Conservation (phyloP, 2,113 vertebrate genomes). For the Varanus komodoensis region DNA sequence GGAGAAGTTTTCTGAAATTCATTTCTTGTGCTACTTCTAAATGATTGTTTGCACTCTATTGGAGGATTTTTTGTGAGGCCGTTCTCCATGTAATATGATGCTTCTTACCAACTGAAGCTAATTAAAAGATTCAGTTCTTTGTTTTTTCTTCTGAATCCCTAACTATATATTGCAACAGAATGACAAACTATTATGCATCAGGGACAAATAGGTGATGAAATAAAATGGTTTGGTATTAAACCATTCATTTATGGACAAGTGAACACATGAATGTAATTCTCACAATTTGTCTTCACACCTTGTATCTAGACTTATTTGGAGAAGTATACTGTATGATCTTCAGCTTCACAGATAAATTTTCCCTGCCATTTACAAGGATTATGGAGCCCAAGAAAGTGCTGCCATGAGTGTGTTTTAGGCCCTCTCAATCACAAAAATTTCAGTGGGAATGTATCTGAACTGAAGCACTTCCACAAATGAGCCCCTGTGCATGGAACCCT, state of each 20-base stretch:
- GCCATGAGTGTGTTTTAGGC: neutral
- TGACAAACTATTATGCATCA: neutral
- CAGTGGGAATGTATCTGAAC: neutral
- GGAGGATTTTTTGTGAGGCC: constrained; percentile 16
- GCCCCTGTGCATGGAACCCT: too few relatives aligned
- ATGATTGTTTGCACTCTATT: neutral
- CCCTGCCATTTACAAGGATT: neutral
- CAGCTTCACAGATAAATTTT: neutral
- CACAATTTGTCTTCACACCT: neutral
- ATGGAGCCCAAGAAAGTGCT: neutral
- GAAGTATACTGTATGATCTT: neutral
- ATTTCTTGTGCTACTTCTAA: neutral
- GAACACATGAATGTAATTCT: neutral
- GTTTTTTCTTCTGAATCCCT: neutral
- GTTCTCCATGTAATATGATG: constrained; percentile 30
- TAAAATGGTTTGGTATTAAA: constrained; percentile 7
- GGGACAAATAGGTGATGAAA: neutral
- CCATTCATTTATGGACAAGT: neutral
- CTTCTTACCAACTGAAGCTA: neutral
- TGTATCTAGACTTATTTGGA: neutral
- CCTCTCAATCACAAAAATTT: neutral
- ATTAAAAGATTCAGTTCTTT: neutral
- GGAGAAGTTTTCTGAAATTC: neutral
- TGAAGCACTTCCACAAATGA: neutral
- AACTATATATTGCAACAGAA: neutral